Conservation (phyloP, 2,888 invertebrate genomes). For the Pandemis corylana region DNA sequence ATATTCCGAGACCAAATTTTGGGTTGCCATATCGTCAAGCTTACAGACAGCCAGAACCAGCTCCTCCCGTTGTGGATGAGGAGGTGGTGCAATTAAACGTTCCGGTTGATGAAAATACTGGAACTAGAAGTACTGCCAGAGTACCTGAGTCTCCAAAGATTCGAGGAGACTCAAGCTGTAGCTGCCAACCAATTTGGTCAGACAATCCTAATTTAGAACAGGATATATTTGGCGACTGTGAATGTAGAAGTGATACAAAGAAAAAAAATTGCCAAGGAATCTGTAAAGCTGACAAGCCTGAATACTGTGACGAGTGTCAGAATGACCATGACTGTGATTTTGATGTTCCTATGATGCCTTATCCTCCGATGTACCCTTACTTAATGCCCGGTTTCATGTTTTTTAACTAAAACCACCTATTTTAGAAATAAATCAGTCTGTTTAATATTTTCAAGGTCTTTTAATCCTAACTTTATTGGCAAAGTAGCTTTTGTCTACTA, state of each 20-base stretch:
- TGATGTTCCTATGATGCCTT: constrained; percentile 8
- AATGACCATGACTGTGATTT: constrained; percentile 21
- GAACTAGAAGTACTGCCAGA: background rate
- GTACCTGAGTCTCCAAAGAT: background rate
- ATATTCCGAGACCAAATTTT: background rate
- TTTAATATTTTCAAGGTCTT: background rate
- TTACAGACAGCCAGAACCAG: background rate
- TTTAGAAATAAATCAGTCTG: background rate
- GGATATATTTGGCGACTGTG: background rate
- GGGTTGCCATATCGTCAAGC: background rate
- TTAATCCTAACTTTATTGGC: background rate
- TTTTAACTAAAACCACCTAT: background rate
- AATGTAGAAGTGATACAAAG: background rate
- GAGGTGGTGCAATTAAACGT: background rate
- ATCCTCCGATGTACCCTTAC: background rate
- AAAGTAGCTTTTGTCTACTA: too few relatives aligned
- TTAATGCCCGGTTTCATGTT: background rate
- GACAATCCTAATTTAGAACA: background rate
- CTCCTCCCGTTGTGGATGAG: background rate
- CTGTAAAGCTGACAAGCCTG: too few relatives aligned
- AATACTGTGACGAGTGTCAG: constrained; percentile 25
- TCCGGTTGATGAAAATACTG: background rate
- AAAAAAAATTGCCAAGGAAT: background rate
- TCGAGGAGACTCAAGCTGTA: background rate
- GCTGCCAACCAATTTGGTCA: background rate